Evolutionary conservation across 92 coral and sea anemone genomes (phyloP).

Genomic region (Palythoa heliodiscus): DNA sequence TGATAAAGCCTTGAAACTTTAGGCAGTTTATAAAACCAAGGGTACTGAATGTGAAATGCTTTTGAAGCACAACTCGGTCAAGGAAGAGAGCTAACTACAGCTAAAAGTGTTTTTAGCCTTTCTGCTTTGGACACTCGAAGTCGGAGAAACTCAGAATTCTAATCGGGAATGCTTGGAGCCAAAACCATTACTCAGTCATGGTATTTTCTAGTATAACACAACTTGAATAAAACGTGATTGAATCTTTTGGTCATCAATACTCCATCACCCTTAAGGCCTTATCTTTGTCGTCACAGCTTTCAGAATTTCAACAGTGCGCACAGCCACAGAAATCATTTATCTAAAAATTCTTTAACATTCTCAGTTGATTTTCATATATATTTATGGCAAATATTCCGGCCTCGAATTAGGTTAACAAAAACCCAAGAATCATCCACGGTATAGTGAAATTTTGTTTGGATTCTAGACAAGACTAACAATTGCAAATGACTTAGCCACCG

Average conservation of each 20-base stretch:
- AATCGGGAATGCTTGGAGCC: neutral
- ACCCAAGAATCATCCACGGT: neutral
- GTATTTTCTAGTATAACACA: neutral
- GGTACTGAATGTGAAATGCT: too few species aligned
- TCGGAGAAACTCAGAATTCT: neutral
- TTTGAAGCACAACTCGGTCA: too few species aligned
- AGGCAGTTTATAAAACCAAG: neutral
- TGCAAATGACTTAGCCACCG: neutral
- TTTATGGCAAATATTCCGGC: neutral
- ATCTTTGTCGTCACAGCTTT: constrained; percentile 26
- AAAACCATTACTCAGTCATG: neutral
- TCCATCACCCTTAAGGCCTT: neutral
- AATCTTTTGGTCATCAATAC: neutral
- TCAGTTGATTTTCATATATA: neutral
- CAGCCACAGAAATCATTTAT: neutral
- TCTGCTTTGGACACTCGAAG: neutral
- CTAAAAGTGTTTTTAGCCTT: neutral
- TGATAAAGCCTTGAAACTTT: neutral
- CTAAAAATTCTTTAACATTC: neutral
- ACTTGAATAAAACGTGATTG: neutral
- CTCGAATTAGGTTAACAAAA: neutral
- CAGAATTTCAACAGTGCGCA: neutral
- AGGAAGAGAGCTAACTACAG: too few species aligned
- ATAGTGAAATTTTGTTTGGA: neutral
- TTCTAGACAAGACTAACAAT: neutral